These are phyloP conservation scores for Pollenia amentaria DNA, from an alignment of 2,888 invertebrate genomes.

Conservation along the genomic window DNA sequence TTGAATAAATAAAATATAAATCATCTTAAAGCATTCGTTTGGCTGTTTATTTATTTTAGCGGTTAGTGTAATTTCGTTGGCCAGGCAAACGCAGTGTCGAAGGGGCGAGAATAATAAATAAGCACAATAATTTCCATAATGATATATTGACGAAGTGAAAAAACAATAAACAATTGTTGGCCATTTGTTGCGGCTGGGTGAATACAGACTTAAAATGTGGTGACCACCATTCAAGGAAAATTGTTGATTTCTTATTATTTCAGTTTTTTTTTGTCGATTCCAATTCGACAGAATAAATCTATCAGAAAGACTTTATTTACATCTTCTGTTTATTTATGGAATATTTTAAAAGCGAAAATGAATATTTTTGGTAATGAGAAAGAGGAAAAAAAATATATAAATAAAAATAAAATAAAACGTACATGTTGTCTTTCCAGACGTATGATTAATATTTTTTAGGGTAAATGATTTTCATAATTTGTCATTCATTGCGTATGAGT, in stretches of 20 bases:
- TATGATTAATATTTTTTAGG: constrained; percentile 1
- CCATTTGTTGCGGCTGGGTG: background rate
- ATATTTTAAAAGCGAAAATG: constrained; percentile 2
- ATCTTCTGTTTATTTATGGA: background rate
- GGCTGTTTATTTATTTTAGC: constrained; percentile 41
- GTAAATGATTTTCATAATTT: background rate
- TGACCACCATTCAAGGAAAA: constrained; percentile 18
- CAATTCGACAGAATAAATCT: background rate
- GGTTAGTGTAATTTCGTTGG: background rate
- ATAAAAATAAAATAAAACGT: too few relatives aligned
- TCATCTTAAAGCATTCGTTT: constrained; percentile 42
- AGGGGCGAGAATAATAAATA: background rate
- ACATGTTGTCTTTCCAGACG: background rate
- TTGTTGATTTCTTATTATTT: background rate
- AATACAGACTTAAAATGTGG: background rate
- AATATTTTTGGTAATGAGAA: background rate
- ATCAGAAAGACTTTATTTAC: background rate
- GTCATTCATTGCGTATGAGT: constrained; percentile 28
- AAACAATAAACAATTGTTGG: constrained; percentile 34
- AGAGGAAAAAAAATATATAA: background rate
- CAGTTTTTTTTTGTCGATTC: background rate
- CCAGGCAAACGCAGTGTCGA: background rate
- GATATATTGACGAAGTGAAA: constrained; percentile 20
- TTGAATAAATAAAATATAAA: constrained; percentile 72
- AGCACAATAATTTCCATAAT: constrained; percentile 22